Base-by-base conservation (phyloP, 1,140 invertebrate species). In the Trinorchestia longiramus region DNA sequence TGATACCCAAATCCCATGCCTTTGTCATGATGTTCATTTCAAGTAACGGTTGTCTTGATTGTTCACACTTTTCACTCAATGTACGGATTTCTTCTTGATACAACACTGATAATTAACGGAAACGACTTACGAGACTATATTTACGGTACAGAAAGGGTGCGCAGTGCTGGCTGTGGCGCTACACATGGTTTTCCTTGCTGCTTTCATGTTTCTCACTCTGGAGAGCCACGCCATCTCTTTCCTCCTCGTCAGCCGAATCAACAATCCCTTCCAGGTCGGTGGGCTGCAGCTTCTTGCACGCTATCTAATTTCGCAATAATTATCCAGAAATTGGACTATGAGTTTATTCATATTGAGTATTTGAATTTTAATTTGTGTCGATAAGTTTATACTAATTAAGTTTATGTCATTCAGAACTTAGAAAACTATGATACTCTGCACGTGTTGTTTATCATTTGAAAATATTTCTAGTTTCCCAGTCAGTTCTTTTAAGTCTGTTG, bases 161-260 rank as follows among this genome's bases (percentile, higher is more conserved):
- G 95, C 96, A 11, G 96, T 95, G 40, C 47, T 96, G 53, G 96
- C 96, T 0, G 96, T 96, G 90, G 91, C 95, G 15, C 96, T 96
- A 3, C 96, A 96, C 95, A 95, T 95, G 45, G 62, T 96, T 8
- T 96, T 96, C 96, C 41, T 96, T 47, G 95, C 95, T 36, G 95
- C 96, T 87, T 96, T 96, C 77, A 96, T 96, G 95, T 96, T 96
- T 95, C 96, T 96, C 17, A 96, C 96, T 91, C 77, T 96, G 42
- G 96, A 96, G 53, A 96, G 95, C 40, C 96, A 96, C 90, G 96
- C 96, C 0, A 95, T 96, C 43, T 96, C 96, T n/a, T 96, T 96
- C 57, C 96, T 96, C 8, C 95, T 96, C 42, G 96, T 96, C 11
- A 90, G 95, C 23, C 87, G 88, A 62, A 96, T 96, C 53, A 95